Evolutionary conservation across 2,113 vertebrate genomes (phyloP).

Genomic region (Seriola dumerili): DNA sequence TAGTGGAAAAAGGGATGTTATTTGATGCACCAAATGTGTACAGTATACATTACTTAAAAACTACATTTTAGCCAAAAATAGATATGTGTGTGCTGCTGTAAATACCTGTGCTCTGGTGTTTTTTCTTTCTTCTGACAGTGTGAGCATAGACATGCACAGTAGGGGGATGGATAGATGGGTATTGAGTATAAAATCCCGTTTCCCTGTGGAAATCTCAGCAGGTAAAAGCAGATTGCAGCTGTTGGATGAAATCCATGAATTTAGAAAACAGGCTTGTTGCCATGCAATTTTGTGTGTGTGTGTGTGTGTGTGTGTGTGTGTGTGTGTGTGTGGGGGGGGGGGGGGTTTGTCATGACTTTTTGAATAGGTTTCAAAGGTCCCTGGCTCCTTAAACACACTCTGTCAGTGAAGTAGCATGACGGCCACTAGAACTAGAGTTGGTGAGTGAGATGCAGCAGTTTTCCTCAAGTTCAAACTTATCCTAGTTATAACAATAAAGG

Average conservation of each 20-base stretch:
- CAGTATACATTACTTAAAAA: constrained; percentile 6
- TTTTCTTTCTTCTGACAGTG: constrained; percentile 37
- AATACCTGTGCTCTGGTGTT: constrained; percentile 34
- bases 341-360: constrained; percentile 42
- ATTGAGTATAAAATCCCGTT: constrained; percentile 70
- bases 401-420: constrained; percentile 14
- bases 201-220: constrained; percentile 72
- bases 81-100: constrained; percentile 13
- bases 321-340: neutral
- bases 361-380: constrained; percentile 44
- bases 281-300: constrained; percentile 18
- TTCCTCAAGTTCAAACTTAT: neutral
- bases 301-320: no score
- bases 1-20: constrained; percentile 9
- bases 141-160: constrained; percentile 18
- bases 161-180: constrained; percentile 57
- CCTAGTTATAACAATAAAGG: no score
- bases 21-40: neutral
- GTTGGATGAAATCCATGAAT: constrained; percentile 67
- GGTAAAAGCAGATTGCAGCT: constrained; percentile 67
- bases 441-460: neutral
- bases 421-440: neutral
- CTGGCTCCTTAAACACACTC: constrained; percentile 10
- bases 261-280: constrained; percentile 64
- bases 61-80: constrained; percentile 38